phyloP scores from a whole-genome alignment of 1,140 invertebrate genomes.

The Acarapis woodi region DNA sequence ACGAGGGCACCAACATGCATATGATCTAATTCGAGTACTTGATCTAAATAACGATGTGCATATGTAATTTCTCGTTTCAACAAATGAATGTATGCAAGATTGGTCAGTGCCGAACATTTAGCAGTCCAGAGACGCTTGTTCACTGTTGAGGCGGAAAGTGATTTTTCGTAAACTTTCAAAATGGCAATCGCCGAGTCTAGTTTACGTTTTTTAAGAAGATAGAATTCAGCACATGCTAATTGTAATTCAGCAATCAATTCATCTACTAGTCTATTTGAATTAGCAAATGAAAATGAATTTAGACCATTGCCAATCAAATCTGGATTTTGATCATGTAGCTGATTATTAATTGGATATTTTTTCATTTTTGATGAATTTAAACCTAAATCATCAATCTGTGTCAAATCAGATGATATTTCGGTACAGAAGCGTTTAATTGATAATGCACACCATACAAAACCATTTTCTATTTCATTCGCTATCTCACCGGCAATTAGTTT shows the following conservation, averaged over 20 bases:
- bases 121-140: conserved; percentile 54
- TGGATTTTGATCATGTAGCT: no score
- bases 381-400: no score
- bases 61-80: conserved; percentile 53
- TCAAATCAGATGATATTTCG: no score
- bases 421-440: conserved; percentile 44
- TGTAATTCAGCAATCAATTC: no score
- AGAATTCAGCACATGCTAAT: no score
- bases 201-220: conserved; percentile 55
- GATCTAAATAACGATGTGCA: conserved; percentile 45
- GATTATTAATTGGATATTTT: no score
- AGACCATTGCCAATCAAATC: no score
- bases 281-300: no score
- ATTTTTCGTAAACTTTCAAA: conserved; percentile 60
- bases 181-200: conserved; percentile 45
- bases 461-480: conserved; percentile 19
- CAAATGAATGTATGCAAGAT: conserved; percentile 59
- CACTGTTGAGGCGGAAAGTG: conserved; percentile 55
- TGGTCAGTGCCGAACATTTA: conserved; percentile 52
- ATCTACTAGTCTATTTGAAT: no score
- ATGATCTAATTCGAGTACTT: conserved; percentile 39
- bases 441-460: conserved; percentile 40
- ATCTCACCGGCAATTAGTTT: conserved; percentile 69
- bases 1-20: conserved; percentile 57
- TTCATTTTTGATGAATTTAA: no score